Conservation (phyloP, 2,888 invertebrate species). For the Amiota communis region DNA sequence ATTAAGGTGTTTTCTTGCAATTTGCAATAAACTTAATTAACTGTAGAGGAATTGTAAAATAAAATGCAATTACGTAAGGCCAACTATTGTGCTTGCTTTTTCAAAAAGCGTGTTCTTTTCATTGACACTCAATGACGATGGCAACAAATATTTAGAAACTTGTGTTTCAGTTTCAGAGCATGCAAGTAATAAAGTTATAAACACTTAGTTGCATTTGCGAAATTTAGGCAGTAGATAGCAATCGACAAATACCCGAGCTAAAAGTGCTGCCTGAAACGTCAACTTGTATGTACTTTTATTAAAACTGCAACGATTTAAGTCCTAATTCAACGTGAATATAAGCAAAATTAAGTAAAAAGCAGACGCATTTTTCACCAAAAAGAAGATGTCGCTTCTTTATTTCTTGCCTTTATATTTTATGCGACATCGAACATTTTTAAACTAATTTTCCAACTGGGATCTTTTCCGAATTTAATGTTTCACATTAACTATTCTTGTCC, state of each 20-base stretch:
- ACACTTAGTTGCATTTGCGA: conserved; percentile 60
- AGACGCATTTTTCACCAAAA: no score
- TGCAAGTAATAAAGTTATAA: conserved; percentile 67
- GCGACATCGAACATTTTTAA: conserved; percentile 54
- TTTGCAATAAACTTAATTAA: conserved; percentile 1
- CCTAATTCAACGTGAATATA: conserved; percentile 55
- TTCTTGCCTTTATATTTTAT: conserved; percentile 37
- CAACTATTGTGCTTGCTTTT: conserved; percentile 36
- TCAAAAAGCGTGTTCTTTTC: not conserved
- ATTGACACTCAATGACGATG: not conserved
- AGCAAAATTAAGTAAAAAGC: conserved; percentile 46
- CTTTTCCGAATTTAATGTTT: conserved; percentile 53
- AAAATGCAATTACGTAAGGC: conserved; percentile 62
- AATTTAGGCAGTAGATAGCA: conserved; percentile 7
- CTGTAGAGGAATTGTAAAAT: conserved; percentile 51
- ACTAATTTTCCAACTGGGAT: conserved; percentile 66
- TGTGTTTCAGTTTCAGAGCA: not conserved
- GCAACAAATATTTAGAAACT: not conserved
- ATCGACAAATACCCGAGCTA: not conserved
- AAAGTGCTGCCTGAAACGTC: conserved; percentile 46
- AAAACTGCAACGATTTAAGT: conserved; percentile 37
- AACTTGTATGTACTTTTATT: conserved; percentile 51
- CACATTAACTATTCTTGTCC: conserved; percentile 35
- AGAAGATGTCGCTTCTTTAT: not conserved
- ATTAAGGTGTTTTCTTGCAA: not conserved